These are phyloP conservation scores for Strigops habroptila DNA, from an alignment of 2,113 vertebrate genomes.

Conservation along the genomic window DNA sequence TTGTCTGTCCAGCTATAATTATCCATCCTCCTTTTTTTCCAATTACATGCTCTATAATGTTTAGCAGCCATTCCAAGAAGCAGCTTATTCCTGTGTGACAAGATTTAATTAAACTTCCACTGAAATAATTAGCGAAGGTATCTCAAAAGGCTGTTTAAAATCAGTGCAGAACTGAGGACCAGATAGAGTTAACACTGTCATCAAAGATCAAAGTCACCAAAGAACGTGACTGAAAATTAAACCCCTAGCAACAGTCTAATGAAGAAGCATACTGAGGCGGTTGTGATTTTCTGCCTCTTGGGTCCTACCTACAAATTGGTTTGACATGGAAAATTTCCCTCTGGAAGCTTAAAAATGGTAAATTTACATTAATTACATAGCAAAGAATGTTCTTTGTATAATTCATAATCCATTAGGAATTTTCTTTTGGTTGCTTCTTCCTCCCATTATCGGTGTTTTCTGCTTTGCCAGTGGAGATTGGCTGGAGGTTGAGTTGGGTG, in stretches of 20 bases:
- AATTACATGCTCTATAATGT: slow-evolving; percentile 39
- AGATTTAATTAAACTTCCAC: slow-evolving; percentile 82
- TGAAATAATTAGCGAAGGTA: slow-evolving; percentile 79
- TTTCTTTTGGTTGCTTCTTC: not conserved
- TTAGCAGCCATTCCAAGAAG: slow-evolving; percentile 56
- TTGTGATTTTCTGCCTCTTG: slow-evolving; percentile 68
- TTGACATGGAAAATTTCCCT: slow-evolving; percentile 77
- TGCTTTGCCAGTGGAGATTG: not conserved
- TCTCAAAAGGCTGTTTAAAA: slow-evolving; percentile 76
- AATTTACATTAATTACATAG: slow-evolving; percentile 82
- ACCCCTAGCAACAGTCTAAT: slow-evolving; percentile 59
- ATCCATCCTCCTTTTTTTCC: slow-evolving; percentile 19
- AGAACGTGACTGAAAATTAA: slow-evolving; percentile 70
- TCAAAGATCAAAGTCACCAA: slow-evolving; percentile 76
- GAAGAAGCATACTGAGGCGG: slow-evolving; percentile 54
- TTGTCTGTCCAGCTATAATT: slow-evolving; percentile 17
- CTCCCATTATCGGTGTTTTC: not conserved
- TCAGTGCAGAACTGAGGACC: slow-evolving; percentile 64
- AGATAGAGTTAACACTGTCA: slow-evolving; percentile 83
- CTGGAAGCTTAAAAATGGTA: slow-evolving; percentile 75
- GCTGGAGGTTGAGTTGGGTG: not conserved
- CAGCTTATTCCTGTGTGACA: slow-evolving; percentile 74
- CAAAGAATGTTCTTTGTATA: slow-evolving; percentile 67
- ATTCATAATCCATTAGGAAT: slow-evolving; percentile 69
- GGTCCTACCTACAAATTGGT: slow-evolving; percentile 77